Conservation (phyloP, 2,113 vertebrate genomes). For the Tragelaphus scriptus region DNA sequence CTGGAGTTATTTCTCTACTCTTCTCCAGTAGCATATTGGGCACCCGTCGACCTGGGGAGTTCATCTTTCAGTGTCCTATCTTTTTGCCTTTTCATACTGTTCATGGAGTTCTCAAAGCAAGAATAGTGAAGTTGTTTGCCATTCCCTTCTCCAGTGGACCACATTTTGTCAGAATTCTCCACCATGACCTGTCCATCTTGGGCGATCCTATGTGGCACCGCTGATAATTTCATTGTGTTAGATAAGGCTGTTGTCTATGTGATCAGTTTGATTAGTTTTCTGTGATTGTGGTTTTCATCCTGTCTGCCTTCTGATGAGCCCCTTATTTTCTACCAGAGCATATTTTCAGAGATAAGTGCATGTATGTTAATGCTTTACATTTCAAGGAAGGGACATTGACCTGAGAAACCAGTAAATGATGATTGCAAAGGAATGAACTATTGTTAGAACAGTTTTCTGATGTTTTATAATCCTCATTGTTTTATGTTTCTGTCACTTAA, state of each 20-base stretch:
- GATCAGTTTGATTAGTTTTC: background rate
- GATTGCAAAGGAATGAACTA: background rate
- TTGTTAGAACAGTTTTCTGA: background rate
- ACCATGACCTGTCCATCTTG: background rate
- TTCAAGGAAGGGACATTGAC: background rate
- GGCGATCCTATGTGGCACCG: background rate
- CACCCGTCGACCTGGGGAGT: background rate
- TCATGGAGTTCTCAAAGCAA: background rate
- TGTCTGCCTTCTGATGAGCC: slow-evolving; percentile 67
- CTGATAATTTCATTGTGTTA: background rate
- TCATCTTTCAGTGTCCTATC: background rate
- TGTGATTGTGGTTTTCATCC: background rate
- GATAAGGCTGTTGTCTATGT: background rate
- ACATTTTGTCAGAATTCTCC: background rate
- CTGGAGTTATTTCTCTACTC: background rate
- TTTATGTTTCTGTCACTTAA: slow-evolving; percentile 12
- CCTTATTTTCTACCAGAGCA: slow-evolving; percentile 94
- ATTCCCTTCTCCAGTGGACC: background rate
- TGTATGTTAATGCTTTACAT: slow-evolving; percentile 78
- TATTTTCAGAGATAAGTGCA: slow-evolving; percentile 94
- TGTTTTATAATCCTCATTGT: background rate
- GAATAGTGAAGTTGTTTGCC: background rate
- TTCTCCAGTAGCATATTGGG: background rate
- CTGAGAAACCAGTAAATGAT: background rate
- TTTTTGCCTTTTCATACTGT: background rate